phyloP scores from a whole-genome alignment of 1,140 invertebrate species.

The Drosophila melanogaster region Release_6_plus_ISO1_MT NT_033777.3:28572501-28573000 shows the following conservation, averaged over 20 bases:
- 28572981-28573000: conserved; percentile 11
- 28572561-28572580: conserved; percentile 81
- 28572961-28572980: background rate
- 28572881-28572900: no score
- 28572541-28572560: conserved; percentile 79
- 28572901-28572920: no score
- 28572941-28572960: background rate
- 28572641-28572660: conserved; percentile 28
- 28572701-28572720: conserved; percentile 32
- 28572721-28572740: conserved; percentile 7
- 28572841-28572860: no score
- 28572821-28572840: no score
- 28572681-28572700: conserved; percentile 17
- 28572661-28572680: background rate
- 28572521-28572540: conserved; percentile 59
- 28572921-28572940: background rate
- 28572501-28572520: background rate
- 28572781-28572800: conserved; percentile 7
- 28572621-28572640: conserved; percentile 80
- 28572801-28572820: no score
- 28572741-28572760: background rate
- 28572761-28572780: no score
- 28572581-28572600: conserved; percentile 82
- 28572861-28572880: no score
- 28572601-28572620: conserved; percentile 82